These are phyloP conservation scores for Scatophagus argus DNA, from an alignment of 2,113 vertebrate species.

Conservation along the genomic window DNA sequence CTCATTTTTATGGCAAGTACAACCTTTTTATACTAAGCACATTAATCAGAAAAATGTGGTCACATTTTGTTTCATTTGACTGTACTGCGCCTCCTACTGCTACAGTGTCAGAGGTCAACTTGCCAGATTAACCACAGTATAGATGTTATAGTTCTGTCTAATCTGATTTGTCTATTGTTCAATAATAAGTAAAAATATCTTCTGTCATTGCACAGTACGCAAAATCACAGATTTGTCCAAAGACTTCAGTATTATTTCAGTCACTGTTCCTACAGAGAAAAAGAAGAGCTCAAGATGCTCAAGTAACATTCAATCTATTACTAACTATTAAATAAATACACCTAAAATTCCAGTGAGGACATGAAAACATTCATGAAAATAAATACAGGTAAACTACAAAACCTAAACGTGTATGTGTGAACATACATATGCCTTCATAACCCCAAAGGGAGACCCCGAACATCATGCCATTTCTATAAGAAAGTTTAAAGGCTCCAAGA, in stretches of 20 bases:
- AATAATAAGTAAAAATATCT: slow-evolving; percentile 23
- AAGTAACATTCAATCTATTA: slow-evolving; percentile 44
- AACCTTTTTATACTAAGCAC: slow-evolving; percentile 1
- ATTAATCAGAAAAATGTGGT: slow-evolving; percentile 19
- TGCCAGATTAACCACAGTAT: slow-evolving; percentile 16
- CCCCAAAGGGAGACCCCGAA: slow-evolving; percentile 55
- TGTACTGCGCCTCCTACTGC: slow-evolving; percentile 7
- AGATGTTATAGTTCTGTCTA: slow-evolving; percentile 6
- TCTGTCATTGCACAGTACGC: slow-evolving; percentile 47
- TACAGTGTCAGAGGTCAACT: not conserved
- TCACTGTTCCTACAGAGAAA: slow-evolving; percentile 39
- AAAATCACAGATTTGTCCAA: slow-evolving; percentile 42
- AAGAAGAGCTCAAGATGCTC: slow-evolving; percentile 42
- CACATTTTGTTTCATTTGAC: not conserved
- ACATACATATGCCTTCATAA: slow-evolving; percentile 63
- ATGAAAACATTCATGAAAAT: slow-evolving; percentile 52
- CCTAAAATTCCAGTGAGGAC: slow-evolving; percentile 48
- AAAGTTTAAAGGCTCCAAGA: slow-evolving; percentile 78
- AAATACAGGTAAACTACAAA: slow-evolving; percentile 61
- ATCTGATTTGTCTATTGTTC: slow-evolving; percentile 20
- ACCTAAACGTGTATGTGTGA: slow-evolving; percentile 56
- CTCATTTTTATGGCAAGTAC: slow-evolving; percentile 26
- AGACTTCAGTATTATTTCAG: slow-evolving; percentile 27
- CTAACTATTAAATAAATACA: slow-evolving; percentile 61
- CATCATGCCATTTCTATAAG: slow-evolving; percentile 84